Conservation (phyloP, 2,888 invertebrate genomes). For the Leptothorax acervorum region DNA sequence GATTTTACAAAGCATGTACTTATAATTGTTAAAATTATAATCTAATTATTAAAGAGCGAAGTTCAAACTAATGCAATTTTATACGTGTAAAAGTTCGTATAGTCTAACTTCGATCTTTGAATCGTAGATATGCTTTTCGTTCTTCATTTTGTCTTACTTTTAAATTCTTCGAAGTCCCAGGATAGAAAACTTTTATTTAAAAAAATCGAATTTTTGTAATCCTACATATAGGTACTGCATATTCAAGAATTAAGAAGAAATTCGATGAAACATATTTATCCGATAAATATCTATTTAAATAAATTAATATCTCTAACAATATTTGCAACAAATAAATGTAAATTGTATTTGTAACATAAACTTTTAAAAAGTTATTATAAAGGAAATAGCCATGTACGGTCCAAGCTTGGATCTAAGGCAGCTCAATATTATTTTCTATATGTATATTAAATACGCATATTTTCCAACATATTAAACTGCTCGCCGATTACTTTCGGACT, state of each 20-base stretch:
- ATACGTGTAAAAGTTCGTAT: background rate
- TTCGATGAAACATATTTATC: background rate
- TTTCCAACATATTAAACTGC: no score
- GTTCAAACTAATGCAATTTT: constrained; percentile 12
- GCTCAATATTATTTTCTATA: no score
- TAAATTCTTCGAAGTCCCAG: background rate
- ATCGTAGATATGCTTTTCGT: constrained; percentile 6
- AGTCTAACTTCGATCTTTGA: background rate
- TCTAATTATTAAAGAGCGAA: background rate
- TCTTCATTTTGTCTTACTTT: background rate
- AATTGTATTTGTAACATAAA: background rate
- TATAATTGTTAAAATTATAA: constrained; percentile 14
- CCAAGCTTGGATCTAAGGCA: no score
- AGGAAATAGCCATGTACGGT: no score
- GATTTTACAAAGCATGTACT: background rate
- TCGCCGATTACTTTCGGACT: no score
- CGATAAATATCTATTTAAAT: background rate
- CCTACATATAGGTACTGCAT: background rate
- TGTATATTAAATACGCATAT: no score
- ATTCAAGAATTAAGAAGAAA: background rate
- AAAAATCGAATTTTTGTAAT: background rate
- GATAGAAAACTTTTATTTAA: background rate
- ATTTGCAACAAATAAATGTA: background rate
- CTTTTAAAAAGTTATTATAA: background rate
- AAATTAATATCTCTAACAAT: background rate